phyloP scores from a whole-genome alignment of 2,888 invertebrate genomes.

The Dryococelus australis region DNA sequence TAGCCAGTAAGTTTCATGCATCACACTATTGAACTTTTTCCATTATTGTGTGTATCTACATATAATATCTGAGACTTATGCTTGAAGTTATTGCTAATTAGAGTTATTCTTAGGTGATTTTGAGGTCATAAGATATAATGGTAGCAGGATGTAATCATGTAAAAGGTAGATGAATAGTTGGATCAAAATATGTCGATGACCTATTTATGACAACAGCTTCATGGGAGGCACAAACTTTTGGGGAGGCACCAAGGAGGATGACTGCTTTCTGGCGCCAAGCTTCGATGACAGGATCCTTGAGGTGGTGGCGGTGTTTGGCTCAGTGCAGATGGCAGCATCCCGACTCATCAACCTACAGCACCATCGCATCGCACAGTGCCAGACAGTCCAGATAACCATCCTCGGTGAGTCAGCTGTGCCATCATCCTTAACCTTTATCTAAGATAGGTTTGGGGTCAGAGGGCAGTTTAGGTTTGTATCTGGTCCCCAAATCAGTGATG shows the following conservation, averaged over 20 bases:
- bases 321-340: constrained; percentile 97
- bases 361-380: constrained; percentile 96
- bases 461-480: not conserved
- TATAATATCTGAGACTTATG: no score
- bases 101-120: no score
- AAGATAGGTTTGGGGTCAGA: not conserved
- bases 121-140: no score
- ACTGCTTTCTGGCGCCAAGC: constrained; percentile 89
- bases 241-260: constrained; percentile 93
- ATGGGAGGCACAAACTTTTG: constrained; percentile 99
- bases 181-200: not conserved
- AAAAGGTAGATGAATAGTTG: not conserved
- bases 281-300: constrained; percentile 96
- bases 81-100: no score
- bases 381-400: constrained; percentile 95
- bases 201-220: constrained; percentile 69
- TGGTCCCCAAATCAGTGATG: not conserved
- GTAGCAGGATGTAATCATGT: not conserved
- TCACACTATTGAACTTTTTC: no score
- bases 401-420: constrained; percentile 65
- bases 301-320: constrained; percentile 97
- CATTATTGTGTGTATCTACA: no score
- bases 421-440: not conserved
- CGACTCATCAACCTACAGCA: constrained; percentile 94
- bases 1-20: no score